Conservation (phyloP, 2,888 invertebrate genomes). For the Hypena proboscidalis region DNA sequence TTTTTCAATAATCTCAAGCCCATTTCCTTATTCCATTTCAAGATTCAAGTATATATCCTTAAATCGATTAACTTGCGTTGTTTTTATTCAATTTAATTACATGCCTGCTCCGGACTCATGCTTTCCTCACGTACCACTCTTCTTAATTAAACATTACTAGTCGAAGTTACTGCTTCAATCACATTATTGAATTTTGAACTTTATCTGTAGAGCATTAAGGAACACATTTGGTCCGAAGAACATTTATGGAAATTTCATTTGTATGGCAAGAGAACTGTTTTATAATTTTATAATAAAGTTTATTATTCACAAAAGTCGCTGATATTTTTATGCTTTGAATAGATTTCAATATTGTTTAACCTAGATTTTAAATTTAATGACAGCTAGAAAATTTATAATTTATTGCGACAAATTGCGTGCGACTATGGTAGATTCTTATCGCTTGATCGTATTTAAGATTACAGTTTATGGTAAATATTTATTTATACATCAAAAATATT, state of each 20-base stretch:
- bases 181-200: constrained; percentile 21
- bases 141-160: constrained; percentile 70
- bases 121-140: constrained; percentile 68
- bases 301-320: too few relatives aligned
- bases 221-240: constrained; percentile 1
- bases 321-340: too few relatives aligned
- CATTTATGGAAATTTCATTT: constrained; percentile 3
- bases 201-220: constrained; percentile 8
- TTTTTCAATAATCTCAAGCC: constrained; percentile 1
- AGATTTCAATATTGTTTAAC: too few relatives aligned
- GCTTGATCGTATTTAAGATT: too few relatives aligned
- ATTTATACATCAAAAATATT: too few relatives aligned
- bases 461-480: too few relatives aligned
- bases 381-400: too few relatives aligned
- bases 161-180: constrained; percentile 38
- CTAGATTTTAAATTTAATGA: too few relatives aligned
- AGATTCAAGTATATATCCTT: constrained; percentile 24
- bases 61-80: constrained; percentile 44
- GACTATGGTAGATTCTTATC: too few relatives aligned
- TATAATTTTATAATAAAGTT: too few relatives aligned
- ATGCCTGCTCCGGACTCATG: constrained; percentile 47
- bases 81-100: constrained; percentile 59
- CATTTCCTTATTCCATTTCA: constrained; percentile 35
- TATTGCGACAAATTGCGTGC: too few relatives aligned
- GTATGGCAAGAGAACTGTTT: constrained; percentile 1